These are phyloP conservation scores for Sebastes iracundus DNA, from an alignment of 2,797 vertebrate genomes.

Conservation along the genomic window DNA sequence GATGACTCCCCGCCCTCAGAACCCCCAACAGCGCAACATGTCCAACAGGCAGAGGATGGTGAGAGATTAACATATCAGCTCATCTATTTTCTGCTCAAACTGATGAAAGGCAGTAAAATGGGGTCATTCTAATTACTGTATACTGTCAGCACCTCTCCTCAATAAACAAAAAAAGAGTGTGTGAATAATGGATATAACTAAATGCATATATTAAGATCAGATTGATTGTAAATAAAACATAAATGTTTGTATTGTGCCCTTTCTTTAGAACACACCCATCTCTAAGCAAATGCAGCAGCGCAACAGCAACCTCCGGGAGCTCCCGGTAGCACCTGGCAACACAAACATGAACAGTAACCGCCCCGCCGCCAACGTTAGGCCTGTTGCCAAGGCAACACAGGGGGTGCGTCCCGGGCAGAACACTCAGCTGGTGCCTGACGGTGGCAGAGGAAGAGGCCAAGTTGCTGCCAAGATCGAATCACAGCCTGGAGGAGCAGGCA, in stretches of 20 bases:
- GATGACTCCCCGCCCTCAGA: conserved; percentile 86
- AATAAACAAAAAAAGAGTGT: not conserved
- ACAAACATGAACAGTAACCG: conserved; percentile 79
- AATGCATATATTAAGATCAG: not conserved
- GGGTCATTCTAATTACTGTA: not conserved
- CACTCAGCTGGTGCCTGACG: conserved; percentile 52
- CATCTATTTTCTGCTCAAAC: conserved; percentile 24
- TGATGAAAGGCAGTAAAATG: not conserved
- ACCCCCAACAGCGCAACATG: conserved; percentile 80
- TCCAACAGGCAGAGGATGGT: conserved; percentile 89
- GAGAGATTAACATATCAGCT: conserved; percentile 57
- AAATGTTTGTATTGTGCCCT: conserved; percentile 5
- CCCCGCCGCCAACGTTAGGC: conserved; percentile 83
- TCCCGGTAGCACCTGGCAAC: conserved; percentile 91
- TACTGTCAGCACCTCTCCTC: not conserved
- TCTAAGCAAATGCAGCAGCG: conserved; percentile 89
- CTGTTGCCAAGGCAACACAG: conserved; percentile 77
- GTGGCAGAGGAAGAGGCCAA: conserved; percentile 74
- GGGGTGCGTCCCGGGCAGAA: conserved; percentile 72
- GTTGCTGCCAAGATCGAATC: conserved; percentile 54
- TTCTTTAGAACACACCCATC: conserved; percentile 83
- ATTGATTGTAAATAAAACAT: not conserved
- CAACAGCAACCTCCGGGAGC: conserved; percentile 94
- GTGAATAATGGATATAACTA: not conserved
- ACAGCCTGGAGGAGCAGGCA: conserved; percentile 62